These are phyloP conservation scores for Spodoptera exigua DNA, from an alignment of 2,888 invertebrate species.

Conservation along the genomic window DNA sequence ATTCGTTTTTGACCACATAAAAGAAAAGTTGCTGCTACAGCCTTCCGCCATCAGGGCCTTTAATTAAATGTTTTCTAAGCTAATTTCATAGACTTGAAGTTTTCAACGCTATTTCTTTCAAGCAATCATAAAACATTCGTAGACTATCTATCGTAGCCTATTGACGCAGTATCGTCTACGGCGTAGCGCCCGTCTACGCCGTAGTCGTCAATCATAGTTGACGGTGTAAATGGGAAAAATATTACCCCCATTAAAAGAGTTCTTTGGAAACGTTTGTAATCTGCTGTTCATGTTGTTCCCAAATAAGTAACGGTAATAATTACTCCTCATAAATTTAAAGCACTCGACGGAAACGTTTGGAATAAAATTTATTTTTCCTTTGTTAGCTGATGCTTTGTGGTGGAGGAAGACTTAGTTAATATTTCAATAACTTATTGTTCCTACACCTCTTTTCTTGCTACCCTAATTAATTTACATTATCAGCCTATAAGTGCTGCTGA, in stretches of 20 bases:
- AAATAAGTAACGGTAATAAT: constrained; percentile 69
- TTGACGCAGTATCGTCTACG: constrained; percentile 25
- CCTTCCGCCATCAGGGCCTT: constrained; percentile 4
- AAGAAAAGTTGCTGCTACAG: background rate
- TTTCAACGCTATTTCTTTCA: background rate
- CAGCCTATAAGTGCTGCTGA: no score
- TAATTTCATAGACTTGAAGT: constrained; percentile 13
- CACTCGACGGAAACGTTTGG: constrained; percentile 62
- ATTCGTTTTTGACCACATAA: background rate
- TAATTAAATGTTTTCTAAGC: constrained; percentile 8
- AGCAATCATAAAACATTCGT: constrained; percentile 30
- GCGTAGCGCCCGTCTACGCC: constrained; percentile 40
- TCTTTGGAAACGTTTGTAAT: constrained; percentile 53
- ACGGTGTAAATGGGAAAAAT: constrained; percentile 52
- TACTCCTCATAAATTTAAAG: constrained; percentile 67
- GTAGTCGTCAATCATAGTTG: constrained; percentile 53
- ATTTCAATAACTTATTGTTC: background rate
- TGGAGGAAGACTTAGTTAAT: background rate
- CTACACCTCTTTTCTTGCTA: no score
- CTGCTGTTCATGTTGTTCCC: constrained; percentile 55
- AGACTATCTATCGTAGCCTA: constrained; percentile 42
- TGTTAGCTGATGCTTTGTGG: constrained; percentile 28
- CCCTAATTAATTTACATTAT: no score
- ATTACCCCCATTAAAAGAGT: constrained; percentile 64
- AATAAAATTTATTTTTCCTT: constrained; percentile 61